Evolutionary conservation across 2,888 invertebrate genomes (phyloP), one percentile per base, ranked within the genome.

Genomic region (Allolobophora icterica): DNA sequence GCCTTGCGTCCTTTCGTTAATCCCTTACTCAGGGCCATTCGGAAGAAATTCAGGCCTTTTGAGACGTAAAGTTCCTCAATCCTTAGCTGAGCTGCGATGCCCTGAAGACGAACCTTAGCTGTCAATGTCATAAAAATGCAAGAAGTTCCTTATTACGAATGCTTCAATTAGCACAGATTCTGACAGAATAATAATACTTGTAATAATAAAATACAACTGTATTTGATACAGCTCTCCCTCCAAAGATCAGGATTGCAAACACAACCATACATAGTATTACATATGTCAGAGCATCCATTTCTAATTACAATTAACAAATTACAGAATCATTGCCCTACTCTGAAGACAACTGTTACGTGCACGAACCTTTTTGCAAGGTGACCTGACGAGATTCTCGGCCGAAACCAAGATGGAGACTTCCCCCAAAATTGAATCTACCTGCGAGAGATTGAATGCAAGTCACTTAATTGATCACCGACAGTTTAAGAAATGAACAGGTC

Each of bases 21-120:
- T 52, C 95, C 94, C 34, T 95, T 95, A 21, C 93, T 94, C 30
- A 96, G 95, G 34, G 96, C 96, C 95, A 96, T 95, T 93, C 95
- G 95, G 93, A 94, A 95, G 93, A 95, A 95, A 91, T 95, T 95
- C 92, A 94, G 97, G 0, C 99, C 98, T 33, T 98, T 98, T 93
- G 99, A 98, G 93, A 98, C 97, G 94, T 98, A 98, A 94, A 98
- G 98, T 94, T 98, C 97, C 94, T 97, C 98, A 91, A 99, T 96
- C 94, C 96, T 97, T 84, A 99, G 95, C 94, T 98, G 98, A 94
- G 97, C 97, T 93, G 98, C 98, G 17, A 99, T 96, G 92, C 97
- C 96, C 91, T 97, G 97, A 91, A 99, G 98, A 84, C 97, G 97
- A 94, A 97, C 97, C 91, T 97, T 97, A 19, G 95, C 95, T 95